Percentiles rank a stretch among this genome's conserved stretches.
phyloP scores from a whole-genome alignment of 2,113 vertebrate species.

The Myrmecobius fasciatus region DNA sequence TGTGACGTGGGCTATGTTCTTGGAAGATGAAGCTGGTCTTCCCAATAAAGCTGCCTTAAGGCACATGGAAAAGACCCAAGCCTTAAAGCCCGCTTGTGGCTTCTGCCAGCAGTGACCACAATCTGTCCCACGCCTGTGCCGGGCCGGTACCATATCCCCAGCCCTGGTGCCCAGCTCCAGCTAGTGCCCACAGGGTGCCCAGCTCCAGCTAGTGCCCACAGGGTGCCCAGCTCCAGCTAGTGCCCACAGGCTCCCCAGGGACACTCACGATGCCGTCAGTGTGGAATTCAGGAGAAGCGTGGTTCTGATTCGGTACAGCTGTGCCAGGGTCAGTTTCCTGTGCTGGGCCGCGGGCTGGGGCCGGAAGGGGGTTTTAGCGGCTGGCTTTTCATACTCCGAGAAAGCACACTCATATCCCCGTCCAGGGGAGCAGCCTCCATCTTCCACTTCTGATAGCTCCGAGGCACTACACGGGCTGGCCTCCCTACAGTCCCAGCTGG shows the following conservation, averaged over 20 bases:
- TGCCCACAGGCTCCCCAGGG: background rate
- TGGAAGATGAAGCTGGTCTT: background rate
- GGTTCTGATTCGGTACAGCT: slow-evolving; percentile 94
- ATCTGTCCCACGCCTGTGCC: background rate
- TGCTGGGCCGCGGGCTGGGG: slow-evolving; percentile 86
- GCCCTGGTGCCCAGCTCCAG: background rate
- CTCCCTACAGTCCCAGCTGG: slow-evolving; percentile 17
- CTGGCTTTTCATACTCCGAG: background rate
- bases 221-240: no score
- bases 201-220: no score
- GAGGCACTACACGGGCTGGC: slow-evolving; percentile 63
- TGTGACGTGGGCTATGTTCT: slow-evolving; percentile 5
- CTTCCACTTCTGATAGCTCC: slow-evolving; percentile 68
- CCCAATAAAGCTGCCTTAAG: background rate
- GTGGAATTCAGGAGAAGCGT: slow-evolving; percentile 97
- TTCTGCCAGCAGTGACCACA: fast-evolving
- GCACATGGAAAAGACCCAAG: fast-evolving
- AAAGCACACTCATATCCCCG: background rate
- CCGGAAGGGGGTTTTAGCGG: slow-evolving; percentile 12
- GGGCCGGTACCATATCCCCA: background rate
- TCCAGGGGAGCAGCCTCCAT: background rate
- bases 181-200: background rate
- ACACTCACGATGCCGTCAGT: slow-evolving; percentile 95
- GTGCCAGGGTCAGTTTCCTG: slow-evolving; percentile 93
- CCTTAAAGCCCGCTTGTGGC: background rate